These are phyloP conservation scores for Echeneis naucrates DNA, from an alignment of 2,797 vertebrate genomes.

Conservation along the genomic window DNA sequence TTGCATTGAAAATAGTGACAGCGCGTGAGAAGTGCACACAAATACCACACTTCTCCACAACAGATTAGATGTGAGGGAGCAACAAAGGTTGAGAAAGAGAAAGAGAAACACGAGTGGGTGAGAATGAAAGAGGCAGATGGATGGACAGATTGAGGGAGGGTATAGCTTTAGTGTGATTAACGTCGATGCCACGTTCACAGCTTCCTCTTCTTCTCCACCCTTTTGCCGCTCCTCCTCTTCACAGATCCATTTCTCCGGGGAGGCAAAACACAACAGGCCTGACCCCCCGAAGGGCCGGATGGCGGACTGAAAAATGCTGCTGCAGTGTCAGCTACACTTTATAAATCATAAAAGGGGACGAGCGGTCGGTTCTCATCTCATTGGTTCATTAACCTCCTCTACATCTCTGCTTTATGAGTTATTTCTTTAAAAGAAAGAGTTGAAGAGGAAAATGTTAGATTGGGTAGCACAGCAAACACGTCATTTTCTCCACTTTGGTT, in stretches of 20 bases:
- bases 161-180: constrained; percentile 70
- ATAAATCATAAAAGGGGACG: too few relatives aligned
- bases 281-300: constrained; percentile 11
- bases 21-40: background rate
- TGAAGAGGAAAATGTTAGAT: background rate
- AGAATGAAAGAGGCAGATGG: constrained; percentile 63
- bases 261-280: constrained; percentile 20
- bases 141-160: constrained; percentile 70
- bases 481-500: constrained; percentile 30
- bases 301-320: too few relatives aligned
- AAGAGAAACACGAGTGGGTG: too few relatives aligned
- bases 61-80: constrained; percentile 45
- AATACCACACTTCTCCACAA: background rate
- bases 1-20: constrained; percentile 1
- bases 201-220: constrained; percentile 16
- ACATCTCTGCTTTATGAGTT: too few relatives aligned
- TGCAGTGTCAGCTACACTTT: too few relatives aligned
- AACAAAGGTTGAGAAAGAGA: constrained; percentile 29
- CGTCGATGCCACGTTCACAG: constrained; percentile 36
- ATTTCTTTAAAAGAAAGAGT: background rate
- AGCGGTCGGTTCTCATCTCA: too few relatives aligned
- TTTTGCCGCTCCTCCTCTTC: constrained; percentile 35
- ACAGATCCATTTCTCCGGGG: constrained; percentile 48
- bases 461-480: constrained; percentile 9
- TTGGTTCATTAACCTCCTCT: too few relatives aligned